A percentile compares a stretch with the other conserved stretches of the same genome.
Evolutionary conservation across 2,888 invertebrate genomes (phyloP).

Genomic region (Harmothoe impar): DNA sequence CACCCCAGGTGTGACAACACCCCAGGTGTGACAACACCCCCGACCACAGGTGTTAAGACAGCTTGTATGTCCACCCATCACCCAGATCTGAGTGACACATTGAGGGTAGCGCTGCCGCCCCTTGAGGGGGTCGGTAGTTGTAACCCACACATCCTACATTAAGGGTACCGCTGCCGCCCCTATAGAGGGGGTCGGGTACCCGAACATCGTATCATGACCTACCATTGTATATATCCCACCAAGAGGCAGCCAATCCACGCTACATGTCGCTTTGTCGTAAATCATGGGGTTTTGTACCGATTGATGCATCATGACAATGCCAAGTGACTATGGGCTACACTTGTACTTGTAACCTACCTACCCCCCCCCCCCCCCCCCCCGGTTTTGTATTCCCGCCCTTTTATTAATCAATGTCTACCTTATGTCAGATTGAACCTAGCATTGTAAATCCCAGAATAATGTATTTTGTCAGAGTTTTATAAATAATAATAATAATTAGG

Average conservation of each 20-base stretch:
- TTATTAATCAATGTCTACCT: background rate
- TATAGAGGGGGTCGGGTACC: too few relatives aligned
- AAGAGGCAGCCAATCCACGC: constrained; percentile 27
- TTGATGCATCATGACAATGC: background rate
- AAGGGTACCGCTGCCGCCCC: too few relatives aligned
- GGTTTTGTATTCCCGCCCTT: background rate
- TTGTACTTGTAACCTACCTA: background rate
- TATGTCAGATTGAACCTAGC: background rate
- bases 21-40: background rate
- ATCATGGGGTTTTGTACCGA: background rate
- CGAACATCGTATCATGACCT: too few relatives aligned
- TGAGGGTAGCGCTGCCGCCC: too few relatives aligned
- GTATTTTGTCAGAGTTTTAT: constrained; percentile 7
- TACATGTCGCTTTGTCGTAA: constrained; percentile 18
- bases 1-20: background rate
- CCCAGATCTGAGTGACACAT: constrained; percentile 12
- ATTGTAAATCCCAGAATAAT: too few relatives aligned
- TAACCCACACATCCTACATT: background rate
- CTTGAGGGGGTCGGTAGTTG: background rate
- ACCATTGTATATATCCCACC: too few relatives aligned
- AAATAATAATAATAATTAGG: too few relatives aligned
- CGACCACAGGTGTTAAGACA: background rate
- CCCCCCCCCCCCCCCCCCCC: too few relatives aligned
- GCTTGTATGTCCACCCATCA: background rate
- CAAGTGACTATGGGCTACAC: background rate